Conservation (phyloP, 2,797 vertebrate genomes). For the Ataeniobius toweri region DNA sequence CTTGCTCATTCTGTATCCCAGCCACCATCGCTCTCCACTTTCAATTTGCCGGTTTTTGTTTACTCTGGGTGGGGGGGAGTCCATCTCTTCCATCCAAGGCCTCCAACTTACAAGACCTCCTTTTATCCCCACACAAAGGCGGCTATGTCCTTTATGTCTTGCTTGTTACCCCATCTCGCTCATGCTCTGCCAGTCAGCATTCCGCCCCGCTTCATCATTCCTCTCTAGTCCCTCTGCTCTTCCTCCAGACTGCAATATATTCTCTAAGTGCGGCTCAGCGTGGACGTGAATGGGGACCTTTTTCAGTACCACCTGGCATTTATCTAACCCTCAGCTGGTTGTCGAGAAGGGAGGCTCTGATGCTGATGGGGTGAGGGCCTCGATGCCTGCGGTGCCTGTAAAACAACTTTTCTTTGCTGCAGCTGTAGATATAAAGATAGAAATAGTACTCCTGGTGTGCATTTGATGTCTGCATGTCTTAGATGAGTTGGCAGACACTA, state of each 20-base stretch:
- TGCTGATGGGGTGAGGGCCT: conserved; percentile 24
- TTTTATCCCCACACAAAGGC: conserved; percentile 77
- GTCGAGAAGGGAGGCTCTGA: conserved; percentile 51
- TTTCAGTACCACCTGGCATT: conserved; percentile 71
- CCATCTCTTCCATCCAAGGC: conserved; percentile 73
- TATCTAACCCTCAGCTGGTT: conserved; percentile 69
- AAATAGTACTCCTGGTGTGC: conserved; percentile 29
- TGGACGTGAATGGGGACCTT: conserved; percentile 58
- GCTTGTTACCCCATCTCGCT: conserved; percentile 69
- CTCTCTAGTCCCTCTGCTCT: conserved; percentile 54
- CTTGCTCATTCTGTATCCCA: conserved; percentile 28
- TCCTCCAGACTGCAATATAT: conserved; percentile 66
- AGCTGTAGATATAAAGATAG: conserved; percentile 41
- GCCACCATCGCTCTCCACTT: conserved; percentile 26
- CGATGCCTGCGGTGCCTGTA: conserved; percentile 38
- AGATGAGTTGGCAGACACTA: conserved; percentile 36
- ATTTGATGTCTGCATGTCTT: conserved; percentile 33
- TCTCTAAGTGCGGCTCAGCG: conserved; percentile 69
- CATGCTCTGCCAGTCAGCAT: conserved; percentile 63
- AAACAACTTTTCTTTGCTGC: conserved; percentile 42
- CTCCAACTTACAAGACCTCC: conserved; percentile 77
- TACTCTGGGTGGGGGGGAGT: conserved; percentile 51
- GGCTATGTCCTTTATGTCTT: conserved; percentile 77
- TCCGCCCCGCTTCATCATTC: conserved; percentile 62
- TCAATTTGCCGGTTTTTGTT: conserved; percentile 58